Base-by-base conservation (phyloP, 2,113 vertebrate species). In the Ceyx margarethae region DNA sequence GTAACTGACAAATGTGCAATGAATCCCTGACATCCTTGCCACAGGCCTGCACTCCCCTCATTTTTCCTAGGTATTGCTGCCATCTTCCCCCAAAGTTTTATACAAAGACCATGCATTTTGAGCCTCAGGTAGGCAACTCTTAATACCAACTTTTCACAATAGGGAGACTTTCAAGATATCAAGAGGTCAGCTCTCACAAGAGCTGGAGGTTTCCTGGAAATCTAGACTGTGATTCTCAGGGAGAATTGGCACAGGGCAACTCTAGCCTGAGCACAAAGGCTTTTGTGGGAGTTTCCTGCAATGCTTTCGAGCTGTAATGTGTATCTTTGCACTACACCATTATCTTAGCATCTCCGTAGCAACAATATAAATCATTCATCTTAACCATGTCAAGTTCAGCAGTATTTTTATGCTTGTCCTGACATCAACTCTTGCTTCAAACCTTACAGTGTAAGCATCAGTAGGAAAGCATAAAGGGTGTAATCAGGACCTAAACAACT, bases 51-150 rank as follows among this genome's bases (percentile, higher is more conserved):
- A 0, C 31, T 81, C 19, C 25, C 18, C 28, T 58, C 2, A 9
- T 48, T 11, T 43, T 77, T 58, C 37, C 14, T 12, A 61, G 60
- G 29, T 58, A 25, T 60, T 64, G 17, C 62, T 87, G 26, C 35
- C 22, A 53, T 77, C 19, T 31, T 66, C 78, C 19, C 33, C 14
- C 25, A 42, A 48, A 80, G 31, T n/a, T 73, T 72, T 76, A 5
- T 40, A n/a, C 7, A 60, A 81, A 64, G 15, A 73, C 98, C 98
- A 33, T 33, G 33, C 22, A 29, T 57, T 90, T 73, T 76, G 73
- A 66, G 15, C 6, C 57, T 66, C 16, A 33, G 26, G 13, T 10
- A 74, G 60, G 15, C 46, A 71, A 8, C n/a, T 16, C 73, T 12
- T 62, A 58, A 15, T 68, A 81, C 11, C 17, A 19, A 42, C 37